Base-by-base conservation (phyloP, 1,140 invertebrate species). In the Trichonephila inaurata region DNA sequence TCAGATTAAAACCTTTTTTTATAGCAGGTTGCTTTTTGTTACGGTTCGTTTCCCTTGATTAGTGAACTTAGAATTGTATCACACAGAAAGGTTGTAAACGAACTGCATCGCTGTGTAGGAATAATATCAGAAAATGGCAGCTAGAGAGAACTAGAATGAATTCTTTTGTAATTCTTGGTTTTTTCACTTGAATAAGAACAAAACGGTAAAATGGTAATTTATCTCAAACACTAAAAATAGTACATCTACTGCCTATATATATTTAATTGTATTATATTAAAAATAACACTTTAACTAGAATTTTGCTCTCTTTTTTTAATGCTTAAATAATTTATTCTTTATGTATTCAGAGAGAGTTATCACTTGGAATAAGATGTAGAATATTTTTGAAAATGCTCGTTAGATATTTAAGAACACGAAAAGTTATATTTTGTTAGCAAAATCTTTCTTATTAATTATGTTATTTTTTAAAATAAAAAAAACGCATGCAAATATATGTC, bases 31-130 rank as follows among this genome's bases (percentile, higher is more conserved):
- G 33, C 61, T 14, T 66, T 7, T 66, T 19, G 61, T 66, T 44
- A 88, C 60, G 60, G 16, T 62, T 24, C 60, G 86, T 40, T 88
- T n/a, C 86, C 44, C 86, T 66, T 66, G 62, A 88, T 28, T 40
- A 62, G 61, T 18, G 40, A 62, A 64, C 19, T n/a, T 87, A 51
- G n/a, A 7, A 28, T 28, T 66, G 40, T 18, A 62, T 62, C 28
- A 40, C 33, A 3, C 33, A 77, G 28, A 61, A 66, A 44, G 61
- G 5, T 66, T 51, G 8, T 24, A 19, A 88, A 88, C 28, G 60
- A 87, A 28, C 21, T 21, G 60, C 24, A 40, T 61, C 60, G 33
- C n/a, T 58, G 58, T 85, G 19, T 1, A 51, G 58, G 8, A 85
- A 16, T 24, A 85, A 60, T 12, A 88, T 18, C 60, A 19, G 86